Conservation (phyloP, 2,888 invertebrate species). For the Polymixis lichenea region DNA sequence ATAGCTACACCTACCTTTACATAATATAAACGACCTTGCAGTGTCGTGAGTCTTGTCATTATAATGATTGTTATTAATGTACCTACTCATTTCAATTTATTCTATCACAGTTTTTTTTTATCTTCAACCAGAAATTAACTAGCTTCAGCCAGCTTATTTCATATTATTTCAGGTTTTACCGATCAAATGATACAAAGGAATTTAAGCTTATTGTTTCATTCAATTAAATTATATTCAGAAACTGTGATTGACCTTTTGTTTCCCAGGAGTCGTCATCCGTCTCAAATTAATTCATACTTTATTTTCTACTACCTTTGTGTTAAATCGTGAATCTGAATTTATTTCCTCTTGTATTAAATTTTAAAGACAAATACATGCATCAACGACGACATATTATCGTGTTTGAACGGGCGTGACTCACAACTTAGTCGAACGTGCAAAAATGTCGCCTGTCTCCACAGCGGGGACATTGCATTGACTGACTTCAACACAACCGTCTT, state of each 20-base stretch:
- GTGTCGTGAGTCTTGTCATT: conserved; percentile 44
- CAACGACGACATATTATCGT: conserved; percentile 55
- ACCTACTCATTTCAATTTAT: conserved; percentile 17
- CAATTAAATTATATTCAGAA: conserved; percentile 1
- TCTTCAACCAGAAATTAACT: background rate
- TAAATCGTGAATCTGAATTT: conserved; percentile 20
- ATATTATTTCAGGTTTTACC: background rate
- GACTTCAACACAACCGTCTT: conserved; percentile 13
- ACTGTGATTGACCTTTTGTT: conserved; percentile 21
- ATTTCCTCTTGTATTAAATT: conserved; percentile 27
- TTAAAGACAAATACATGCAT: conserved; percentile 45
- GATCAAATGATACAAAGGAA: background rate
- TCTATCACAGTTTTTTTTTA: background rate
- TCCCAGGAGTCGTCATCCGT: conserved; percentile 26
- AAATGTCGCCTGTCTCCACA: conserved; percentile 73
- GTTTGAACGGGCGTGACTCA: conserved; percentile 66
- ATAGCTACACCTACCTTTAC: background rate
- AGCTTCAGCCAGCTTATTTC: background rate
- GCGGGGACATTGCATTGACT: conserved; percentile 29
- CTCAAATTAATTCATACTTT: conserved; percentile 3
- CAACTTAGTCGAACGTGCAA: conserved; percentile 74
- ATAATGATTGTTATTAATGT: conserved; percentile 5
- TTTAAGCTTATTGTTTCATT: background rate
- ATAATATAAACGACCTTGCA: conserved; percentile 37
- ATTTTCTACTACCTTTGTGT: conserved; percentile 3